Base-by-base conservation (phyloP, 2,888 invertebrate species). In the Hyalella azteca region DNA sequence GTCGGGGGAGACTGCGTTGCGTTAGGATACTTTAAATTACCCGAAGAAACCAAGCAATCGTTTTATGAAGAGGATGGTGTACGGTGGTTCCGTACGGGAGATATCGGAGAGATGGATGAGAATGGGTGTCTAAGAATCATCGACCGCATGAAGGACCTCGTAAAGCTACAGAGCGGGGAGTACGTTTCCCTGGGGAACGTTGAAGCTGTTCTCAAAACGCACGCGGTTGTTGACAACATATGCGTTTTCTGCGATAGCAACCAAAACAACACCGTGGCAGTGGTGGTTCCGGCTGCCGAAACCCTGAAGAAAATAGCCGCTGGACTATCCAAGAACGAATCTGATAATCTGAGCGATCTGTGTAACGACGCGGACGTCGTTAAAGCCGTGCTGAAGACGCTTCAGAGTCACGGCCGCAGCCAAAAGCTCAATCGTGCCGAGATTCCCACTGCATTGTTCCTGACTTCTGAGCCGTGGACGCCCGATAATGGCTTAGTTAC, bases 401-500 rank as follows among this genome's bases (percentile, higher is more conserved):
- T 98, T 40, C 91, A 92, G 5, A 93, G 93, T 2, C 94, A 96
- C 87, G 94, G 95, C 41, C 92, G 91, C 87, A 95, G 96, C 75
- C 77, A 73, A 59, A 80, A 95, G 86, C 90, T 98, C 86, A 94
- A 95, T 88, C 94, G 93, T 87, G 96, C 94, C 88, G 98, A 98
- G 89, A 93, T 98, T 82, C 98, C 98, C 1, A 92, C 93, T 49
- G 95, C 94, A 3, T 91, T 97, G 79, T 94, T 93, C 88, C 90
- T 98, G 32, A 78, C 81, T 4, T 91, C 93, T 78, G 98, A 98
- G 87, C 93, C 94, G 82, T 99, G 98, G 98, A 95, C 97, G 0
- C 98, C 98, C 0, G 98, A 98, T 88, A 95, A 94, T 92, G 98
- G 97, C 80, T 91, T 98, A 75, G 96, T 98, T 13, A 99, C 98